These are phyloP conservation scores for Gnatocerus cornutus DNA, from an alignment of 2,888 invertebrate species.

Conservation along the genomic window DNA sequence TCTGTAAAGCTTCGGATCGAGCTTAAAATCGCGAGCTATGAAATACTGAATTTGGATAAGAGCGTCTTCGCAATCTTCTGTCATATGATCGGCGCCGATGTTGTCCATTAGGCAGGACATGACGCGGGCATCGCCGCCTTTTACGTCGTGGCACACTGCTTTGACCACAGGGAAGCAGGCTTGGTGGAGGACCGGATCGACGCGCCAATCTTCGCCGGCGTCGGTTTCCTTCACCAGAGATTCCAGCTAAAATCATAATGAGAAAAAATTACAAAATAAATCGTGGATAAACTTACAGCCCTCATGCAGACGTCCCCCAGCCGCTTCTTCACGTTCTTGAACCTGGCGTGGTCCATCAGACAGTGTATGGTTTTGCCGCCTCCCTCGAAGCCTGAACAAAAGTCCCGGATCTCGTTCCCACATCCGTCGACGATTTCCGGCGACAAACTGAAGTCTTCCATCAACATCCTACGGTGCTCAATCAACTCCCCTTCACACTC, in stretches of 20 bases:
- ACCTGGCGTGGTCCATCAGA: constrained; percentile 90
- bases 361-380: constrained; percentile 96
- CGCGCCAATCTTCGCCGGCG: constrained; percentile 95
- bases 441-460: constrained; percentile 94
- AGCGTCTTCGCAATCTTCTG: constrained; percentile 90
- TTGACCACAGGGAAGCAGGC: constrained; percentile 92
- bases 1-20: constrained; percentile 91
- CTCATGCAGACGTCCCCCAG: constrained; percentile 83
- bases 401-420: constrained; percentile 85
- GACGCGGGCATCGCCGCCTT: constrained; percentile 85
- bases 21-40: constrained; percentile 93
- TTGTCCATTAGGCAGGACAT: constrained; percentile 97
- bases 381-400: constrained; percentile 82
- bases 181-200: constrained; percentile 91
- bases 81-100: constrained; percentile 89
- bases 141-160: constrained; percentile 81
- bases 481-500: constrained; percentile 93
- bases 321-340: constrained; percentile 76
- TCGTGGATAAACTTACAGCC: constrained; percentile 76
- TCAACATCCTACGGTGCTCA: constrained; percentile 90
- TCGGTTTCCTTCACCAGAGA: constrained; percentile 89
- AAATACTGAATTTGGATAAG: constrained; percentile 98
- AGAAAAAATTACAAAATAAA: no score
- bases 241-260: constrained; percentile 77
- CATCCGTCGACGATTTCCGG: constrained; percentile 94